phyloP scores from a whole-genome alignment of 2,113 vertebrate genomes.

The Nymphicus hollandicus region DNA sequence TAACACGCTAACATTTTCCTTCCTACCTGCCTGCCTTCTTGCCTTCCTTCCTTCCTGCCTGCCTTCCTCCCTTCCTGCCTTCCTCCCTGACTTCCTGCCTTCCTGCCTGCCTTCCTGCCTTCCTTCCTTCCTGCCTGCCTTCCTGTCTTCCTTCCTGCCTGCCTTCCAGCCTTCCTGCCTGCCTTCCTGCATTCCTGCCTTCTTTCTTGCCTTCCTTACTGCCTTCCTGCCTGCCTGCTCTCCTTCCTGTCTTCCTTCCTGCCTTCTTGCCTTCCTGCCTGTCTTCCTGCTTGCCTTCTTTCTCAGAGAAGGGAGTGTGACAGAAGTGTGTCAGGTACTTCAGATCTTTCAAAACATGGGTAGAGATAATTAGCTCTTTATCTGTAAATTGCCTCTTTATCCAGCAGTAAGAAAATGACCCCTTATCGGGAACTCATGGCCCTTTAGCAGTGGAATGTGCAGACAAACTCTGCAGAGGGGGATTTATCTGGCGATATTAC shows the following conservation, averaged over 20 bases:
- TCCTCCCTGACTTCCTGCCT: too few relatives aligned
- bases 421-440: neutral
- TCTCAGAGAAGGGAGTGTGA: neutral
- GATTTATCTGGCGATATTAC: constrained; percentile 23
- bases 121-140: neutral
- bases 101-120: neutral
- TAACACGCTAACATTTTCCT: neutral
- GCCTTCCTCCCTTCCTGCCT: neutral
- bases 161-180: neutral
- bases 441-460: constrained; percentile 34
- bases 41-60: too few relatives aligned
- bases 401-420: neutral
- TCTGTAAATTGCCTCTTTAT: constrained; percentile 6
- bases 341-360: neutral
- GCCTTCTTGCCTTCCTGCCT: too few relatives aligned
- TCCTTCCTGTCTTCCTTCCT: neutral
- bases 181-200: neutral
- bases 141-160: too few relatives aligned
- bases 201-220: neutral
- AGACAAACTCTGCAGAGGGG: neutral
- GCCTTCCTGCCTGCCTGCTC: neutral
- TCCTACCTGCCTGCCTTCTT: neutral
- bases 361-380: neutral
- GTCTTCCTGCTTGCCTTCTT: too few relatives aligned
- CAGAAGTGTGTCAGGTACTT: constrained; percentile 12